Conservation (phyloP, 2,888 invertebrate species). For the Odontocerum albicorne region DNA sequence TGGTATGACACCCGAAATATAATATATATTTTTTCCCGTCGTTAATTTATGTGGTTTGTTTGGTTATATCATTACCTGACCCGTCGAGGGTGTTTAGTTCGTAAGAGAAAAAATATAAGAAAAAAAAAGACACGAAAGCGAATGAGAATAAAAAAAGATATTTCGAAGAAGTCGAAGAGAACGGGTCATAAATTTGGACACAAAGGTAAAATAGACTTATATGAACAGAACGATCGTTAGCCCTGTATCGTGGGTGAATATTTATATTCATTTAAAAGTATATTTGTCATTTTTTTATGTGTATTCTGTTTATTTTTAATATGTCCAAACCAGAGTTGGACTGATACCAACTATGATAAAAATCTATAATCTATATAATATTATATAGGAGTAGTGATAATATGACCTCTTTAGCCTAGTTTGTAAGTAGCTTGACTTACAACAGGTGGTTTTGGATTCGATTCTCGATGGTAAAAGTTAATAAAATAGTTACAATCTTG, state of each 20-base stretch:
- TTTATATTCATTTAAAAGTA: constrained; percentile 6
- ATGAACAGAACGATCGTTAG: constrained; percentile 9
- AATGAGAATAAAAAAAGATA: too few relatives aligned
- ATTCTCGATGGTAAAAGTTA: too few relatives aligned
- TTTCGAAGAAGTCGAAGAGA: constrained; percentile 10
- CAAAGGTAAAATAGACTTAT: constrained; percentile 25
- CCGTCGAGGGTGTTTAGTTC: not conserved
- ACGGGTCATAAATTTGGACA: constrained; percentile 24
- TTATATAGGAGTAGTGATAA: too few relatives aligned
- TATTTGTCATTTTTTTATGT: constrained; percentile 12
- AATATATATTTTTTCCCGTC: constrained; percentile 13
- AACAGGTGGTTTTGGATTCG: too few relatives aligned
- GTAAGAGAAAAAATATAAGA: not conserved
- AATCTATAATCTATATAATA: too few relatives aligned
- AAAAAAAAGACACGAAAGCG: not conserved
- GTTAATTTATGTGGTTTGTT: constrained; percentile 28
- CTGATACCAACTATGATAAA: too few relatives aligned
- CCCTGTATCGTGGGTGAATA: constrained; percentile 9
- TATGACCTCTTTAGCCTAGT: too few relatives aligned
- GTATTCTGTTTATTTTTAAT: too few relatives aligned
- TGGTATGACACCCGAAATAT: constrained; percentile 21
- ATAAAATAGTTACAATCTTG: too few relatives aligned
- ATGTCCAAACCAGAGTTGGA: too few relatives aligned
- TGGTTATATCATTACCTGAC: constrained; percentile 18
- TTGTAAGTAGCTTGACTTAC: too few relatives aligned